These are phyloP conservation scores for Cephus spinipes DNA, from an alignment of 2,888 invertebrate genomes.

Conservation along the genomic window DNA sequence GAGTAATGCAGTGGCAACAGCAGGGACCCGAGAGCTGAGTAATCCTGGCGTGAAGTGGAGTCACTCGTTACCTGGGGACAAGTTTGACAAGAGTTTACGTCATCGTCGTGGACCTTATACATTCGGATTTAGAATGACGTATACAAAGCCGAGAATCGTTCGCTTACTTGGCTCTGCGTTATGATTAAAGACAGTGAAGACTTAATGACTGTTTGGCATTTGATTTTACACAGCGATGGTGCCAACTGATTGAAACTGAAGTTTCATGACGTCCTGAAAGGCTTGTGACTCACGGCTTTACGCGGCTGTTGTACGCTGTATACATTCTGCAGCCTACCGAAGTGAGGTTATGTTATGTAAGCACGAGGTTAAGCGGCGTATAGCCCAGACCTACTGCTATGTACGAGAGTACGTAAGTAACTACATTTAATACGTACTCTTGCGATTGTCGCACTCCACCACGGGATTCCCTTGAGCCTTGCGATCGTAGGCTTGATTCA, in stretches of 20 bases:
- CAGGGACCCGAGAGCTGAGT: not conserved
- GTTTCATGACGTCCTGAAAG: not conserved
- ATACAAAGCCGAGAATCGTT: not conserved
- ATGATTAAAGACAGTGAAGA: not conserved
- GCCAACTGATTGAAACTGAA: not conserved
- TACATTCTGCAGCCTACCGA: not conserved
- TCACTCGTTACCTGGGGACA: not conserved
- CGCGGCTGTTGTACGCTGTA: not conserved
- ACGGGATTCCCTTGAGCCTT: conserved; percentile 34
- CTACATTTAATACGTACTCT: not conserved
- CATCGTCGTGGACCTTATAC: not conserved
- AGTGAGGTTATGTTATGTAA: not conserved
- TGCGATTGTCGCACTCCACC: not conserved
- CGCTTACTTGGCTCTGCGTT: not conserved
- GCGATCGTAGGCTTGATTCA: conserved; percentile 44
- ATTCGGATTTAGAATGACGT: not conserved
- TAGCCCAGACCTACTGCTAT: not conserved
- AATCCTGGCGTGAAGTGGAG: not conserved
- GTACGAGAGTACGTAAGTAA: not conserved
- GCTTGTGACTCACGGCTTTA: not conserved
- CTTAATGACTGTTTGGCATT: not conserved
- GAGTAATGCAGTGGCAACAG: not conserved
- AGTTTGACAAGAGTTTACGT: not conserved
- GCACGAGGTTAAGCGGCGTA: not conserved
- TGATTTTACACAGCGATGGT: not conserved